A percentile compares a stretch with the other conserved stretches of the same genome.
Evolutionary conservation across 2,888 invertebrate species (phyloP).

Genomic region (Pinctada fucata): DNA sequence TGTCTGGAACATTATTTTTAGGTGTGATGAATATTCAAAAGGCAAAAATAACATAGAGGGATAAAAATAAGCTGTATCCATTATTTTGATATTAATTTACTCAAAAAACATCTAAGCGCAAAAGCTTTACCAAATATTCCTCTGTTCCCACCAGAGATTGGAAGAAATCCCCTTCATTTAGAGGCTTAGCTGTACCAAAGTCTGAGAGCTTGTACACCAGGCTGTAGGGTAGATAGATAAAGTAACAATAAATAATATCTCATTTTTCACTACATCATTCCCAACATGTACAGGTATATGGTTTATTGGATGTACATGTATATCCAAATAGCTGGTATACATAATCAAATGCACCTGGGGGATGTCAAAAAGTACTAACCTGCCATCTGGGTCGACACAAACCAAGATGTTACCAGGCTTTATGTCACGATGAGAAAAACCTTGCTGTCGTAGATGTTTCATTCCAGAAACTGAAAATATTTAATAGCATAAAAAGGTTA

Average conservation of each 20-base stretch:
- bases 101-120: not conserved
- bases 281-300: too few species aligned
- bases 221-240: not conserved
- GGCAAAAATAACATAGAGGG: too few species aligned
- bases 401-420: slow-evolving; percentile 99
- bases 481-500: not conserved
- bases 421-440: slow-evolving; percentile 92
- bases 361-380: slow-evolving; percentile 51
- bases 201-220: slow-evolving; percentile 91
- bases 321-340: too few species aligned
- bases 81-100: too few species aligned
- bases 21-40: too few species aligned
- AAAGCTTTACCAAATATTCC: slow-evolving; percentile 86
- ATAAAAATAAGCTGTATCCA: too few species aligned
- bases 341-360: too few species aligned
- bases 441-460: slow-evolving; percentile 58
- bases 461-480: slow-evolving; percentile 57
- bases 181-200: slow-evolving; percentile 95
- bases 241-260: not conserved
- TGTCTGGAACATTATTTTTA: too few species aligned
- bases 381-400: slow-evolving; percentile 92
- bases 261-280: too few species aligned
- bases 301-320: too few species aligned
- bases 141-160: slow-evolving; percentile 97
- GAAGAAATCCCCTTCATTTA: slow-evolving; percentile 93